Base-by-base conservation (phyloP, 30 jellyfish, hydroid and myxozoan species). In the Aurelia coerulea region DNA sequence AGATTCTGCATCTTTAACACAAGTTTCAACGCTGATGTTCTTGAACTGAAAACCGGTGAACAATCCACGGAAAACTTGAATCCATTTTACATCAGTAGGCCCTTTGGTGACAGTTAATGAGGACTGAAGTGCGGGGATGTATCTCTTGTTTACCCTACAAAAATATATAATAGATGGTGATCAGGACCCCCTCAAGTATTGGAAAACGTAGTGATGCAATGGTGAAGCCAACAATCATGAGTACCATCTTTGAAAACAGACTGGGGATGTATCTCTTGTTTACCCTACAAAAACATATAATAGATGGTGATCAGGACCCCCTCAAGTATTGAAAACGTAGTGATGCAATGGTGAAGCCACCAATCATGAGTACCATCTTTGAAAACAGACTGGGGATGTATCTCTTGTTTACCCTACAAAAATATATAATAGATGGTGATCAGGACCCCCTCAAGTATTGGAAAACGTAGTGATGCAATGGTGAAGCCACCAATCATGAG, bases 51-150 rank as follows among this genome's bases (percentile, higher is more conserved):
- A 74, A 17, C 99, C 99, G 33, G 83, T 90, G 84, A 95, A 95
- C 34, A 95, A 46, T 4, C 99, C 99, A 65, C 99, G 90, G 92
- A 84, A 89, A 17, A 95, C 92, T 70, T 95, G 97, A 60, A 95
- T 90, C 99, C 99, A 95, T 68, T 89, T 97, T 42, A 52, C 86
- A 62, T 90, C 99, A 29, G 91, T 33, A 5, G 97, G 88, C 13
- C 97, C 96, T 17, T 80, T 65, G 23, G 91, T 79, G 54, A 95
- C 97, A 41, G 39, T 73, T 46, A 89, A 35, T 5, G 97, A 56
- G 18, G 96, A 50, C 49, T 77, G 90, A 34, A 90, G 53, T 2
- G 99, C 99, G 32, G 97, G 78, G 34, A 89, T 91, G 49, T 69
- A 95, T 35, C 97, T 81, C 46, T 90, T 89, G 90, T 95, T 87